Percentiles rank a stretch among this genome's conserved stretches.
phyloP scores from a whole-genome alignment of 2,888 invertebrate species.

The Eupithecia exiguata region DNA sequence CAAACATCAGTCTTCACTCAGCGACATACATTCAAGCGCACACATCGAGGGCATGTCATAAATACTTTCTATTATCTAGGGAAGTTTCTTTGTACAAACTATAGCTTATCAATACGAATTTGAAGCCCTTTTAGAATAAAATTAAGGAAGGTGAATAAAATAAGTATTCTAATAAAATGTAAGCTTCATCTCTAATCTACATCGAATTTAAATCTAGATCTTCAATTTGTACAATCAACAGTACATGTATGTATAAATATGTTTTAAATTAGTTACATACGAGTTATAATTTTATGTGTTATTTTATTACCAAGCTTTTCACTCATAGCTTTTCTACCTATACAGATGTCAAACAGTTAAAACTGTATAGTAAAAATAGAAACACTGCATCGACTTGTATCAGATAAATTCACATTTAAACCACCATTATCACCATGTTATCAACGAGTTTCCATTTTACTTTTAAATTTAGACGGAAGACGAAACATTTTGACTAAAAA shows the following conservation, averaged over 20 bases:
- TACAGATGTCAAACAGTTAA: not conserved
- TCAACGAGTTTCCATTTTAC: not conserved
- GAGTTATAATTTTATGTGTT: conserved; percentile 16
- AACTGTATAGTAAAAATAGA: not conserved
- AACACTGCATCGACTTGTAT: conserved; percentile 1
- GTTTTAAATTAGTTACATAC: conserved; percentile 4
- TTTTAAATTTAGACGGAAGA: not conserved
- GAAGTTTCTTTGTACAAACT: conserved; percentile 15
- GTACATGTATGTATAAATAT: conserved; percentile 20
- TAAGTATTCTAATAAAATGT: not conserved
- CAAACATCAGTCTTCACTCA: conserved; percentile 54
- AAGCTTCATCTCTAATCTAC: not conserved
- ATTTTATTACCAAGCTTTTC: conserved; percentile 2
- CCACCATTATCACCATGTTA: not conserved
- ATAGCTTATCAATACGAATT: not conserved
- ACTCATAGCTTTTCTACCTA: not conserved
- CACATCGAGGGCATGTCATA: conserved; percentile 7
- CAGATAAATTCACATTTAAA: conserved; percentile 6
- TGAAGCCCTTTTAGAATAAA: not conserved
- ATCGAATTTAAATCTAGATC: conserved; percentile 23
- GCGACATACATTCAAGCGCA: conserved; percentile 37
- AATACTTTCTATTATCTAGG: conserved; percentile 8
- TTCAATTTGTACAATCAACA: conserved; percentile 50
- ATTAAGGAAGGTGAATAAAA: not conserved
- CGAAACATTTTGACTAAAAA: not conserved